Base-by-base conservation (phyloP, 1,140 invertebrate species). In the Riptortus pedestris region DNA sequence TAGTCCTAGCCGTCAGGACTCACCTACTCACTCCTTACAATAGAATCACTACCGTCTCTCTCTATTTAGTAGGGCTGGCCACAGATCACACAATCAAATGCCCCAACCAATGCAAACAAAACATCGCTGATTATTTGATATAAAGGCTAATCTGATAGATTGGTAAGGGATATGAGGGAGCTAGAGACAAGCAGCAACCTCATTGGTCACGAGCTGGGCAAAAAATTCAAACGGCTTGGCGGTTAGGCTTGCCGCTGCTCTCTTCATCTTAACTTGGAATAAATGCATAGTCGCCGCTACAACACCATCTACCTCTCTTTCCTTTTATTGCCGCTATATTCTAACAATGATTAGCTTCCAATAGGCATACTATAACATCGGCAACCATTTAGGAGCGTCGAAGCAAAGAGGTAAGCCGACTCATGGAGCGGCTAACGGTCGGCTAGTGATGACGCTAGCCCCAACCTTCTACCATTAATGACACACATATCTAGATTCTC, bases 161-260 rank as follows among this genome's bases (percentile, higher is more conserved):
- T 5, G 16, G 27, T 22, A 47, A 14, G 22, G 45, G n/a, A 47
- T n/a, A 20, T 26, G 28, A 29, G 28, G 11, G 27, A 38, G 57
- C n/a, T n/a, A 59, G 27, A n/a, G 33, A 59, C 28, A 24, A 24
- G 16, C 16, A n/a, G 20, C 16, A 14, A 18, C 28, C 28, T 33
- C 57, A 59, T 59, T 59, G 57, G 57, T n/a, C n/a, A n/a, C n/a
- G n/a, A 16, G 12, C 11, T 16, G 18, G 16, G 57, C 16, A 59
- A 59, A 59, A 59, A 59, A 59, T 59, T 59, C 16, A 59, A 59
- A 59, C 20, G 2, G 3, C n/a, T 16, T 38, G 28, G 33, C 57
- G 57, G 57, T 55, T 55, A 20, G 12, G 24, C 24, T 1, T 16
- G 22, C 2, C 22, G 4, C 22, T 55, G 31, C 31, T 38, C 5